Conservation (phyloP, 64 coral and sea anemone species). For the Anthopleura sola region DNA sequence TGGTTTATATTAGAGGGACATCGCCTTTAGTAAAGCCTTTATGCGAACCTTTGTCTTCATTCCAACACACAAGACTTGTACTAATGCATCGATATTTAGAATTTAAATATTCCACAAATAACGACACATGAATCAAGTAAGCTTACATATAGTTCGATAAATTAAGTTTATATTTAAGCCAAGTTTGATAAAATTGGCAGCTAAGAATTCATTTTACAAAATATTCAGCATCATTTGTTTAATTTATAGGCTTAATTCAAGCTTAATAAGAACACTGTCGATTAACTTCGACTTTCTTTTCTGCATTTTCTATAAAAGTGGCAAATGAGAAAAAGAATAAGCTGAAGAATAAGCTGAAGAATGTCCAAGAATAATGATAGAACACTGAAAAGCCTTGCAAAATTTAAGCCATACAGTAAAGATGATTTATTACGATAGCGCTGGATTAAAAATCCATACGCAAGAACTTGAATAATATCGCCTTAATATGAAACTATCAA, state of each 20-base stretch:
- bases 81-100: neutral
- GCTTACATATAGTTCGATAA: neutral
- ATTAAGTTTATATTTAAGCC: neutral
- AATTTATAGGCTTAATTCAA: neutral
- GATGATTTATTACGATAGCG: no score
- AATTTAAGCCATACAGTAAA: no score
- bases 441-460: neutral
- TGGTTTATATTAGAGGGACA: no score
- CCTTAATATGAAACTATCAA: neutral
- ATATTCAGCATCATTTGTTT: no score
- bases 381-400: no score
- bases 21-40: no score
- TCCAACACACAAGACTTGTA: neutral
- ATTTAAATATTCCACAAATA: neutral
- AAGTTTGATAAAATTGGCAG: no score
- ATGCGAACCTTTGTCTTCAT: neutral
- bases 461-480: neutral
- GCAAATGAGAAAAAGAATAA: no score
- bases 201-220: neutral
- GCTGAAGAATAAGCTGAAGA: no score
- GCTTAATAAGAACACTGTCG: neutral
- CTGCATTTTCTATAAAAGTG: no score
- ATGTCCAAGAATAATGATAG: no score
- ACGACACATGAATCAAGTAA: no score
- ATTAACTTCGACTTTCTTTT: neutral